A percentile compares a stretch with the other conserved stretches of the same genome.
phyloP scores from a whole-genome alignment of 2,888 invertebrate species.

The Drosophila tanythrix region DNA sequence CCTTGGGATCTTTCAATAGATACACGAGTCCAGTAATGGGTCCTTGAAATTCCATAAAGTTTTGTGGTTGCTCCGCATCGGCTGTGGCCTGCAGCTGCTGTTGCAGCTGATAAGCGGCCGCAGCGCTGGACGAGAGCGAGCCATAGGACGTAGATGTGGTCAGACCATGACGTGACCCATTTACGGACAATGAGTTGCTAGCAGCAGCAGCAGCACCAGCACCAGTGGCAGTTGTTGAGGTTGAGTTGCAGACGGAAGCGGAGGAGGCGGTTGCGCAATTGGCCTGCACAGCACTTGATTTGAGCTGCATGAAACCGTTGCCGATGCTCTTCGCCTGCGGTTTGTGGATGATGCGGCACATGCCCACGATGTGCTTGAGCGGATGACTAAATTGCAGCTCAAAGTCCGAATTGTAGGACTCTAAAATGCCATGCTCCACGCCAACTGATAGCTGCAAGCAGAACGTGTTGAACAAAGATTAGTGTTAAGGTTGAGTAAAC shows the following conservation, averaged over 20 bases:
- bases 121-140: constrained; percentile 80
- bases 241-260: constrained; percentile 24
- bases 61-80: constrained; percentile 68
- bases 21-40: constrained; percentile 89
- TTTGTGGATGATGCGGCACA: constrained; percentile 84
- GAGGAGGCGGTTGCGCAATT: constrained; percentile 20
- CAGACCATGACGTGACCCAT: constrained; percentile 69
- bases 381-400: constrained; percentile 89
- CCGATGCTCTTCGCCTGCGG: constrained; percentile 81
- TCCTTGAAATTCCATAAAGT: constrained; percentile 86
- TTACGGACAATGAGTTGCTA: constrained; percentile 53
- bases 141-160: constrained; percentile 83
- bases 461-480: neutral
- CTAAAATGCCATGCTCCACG: constrained; percentile 89
- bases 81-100: constrained; percentile 37
- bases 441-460: constrained; percentile 88
- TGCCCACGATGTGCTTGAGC: constrained; percentile 87
- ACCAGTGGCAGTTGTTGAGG: constrained; percentile 3
- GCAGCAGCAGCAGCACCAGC: constrained; percentile 4
- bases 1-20: constrained; percentile 89
- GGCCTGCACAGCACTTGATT: constrained; percentile 52
- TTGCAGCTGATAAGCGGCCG: constrained; percentile 74
- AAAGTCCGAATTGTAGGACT: constrained; percentile 90
- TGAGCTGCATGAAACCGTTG: constrained; percentile 83
- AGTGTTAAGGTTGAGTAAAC: neutral